phyloP scores from a whole-genome alignment of 2,797 vertebrate species.

The Poeciliopsis infans region DNA sequence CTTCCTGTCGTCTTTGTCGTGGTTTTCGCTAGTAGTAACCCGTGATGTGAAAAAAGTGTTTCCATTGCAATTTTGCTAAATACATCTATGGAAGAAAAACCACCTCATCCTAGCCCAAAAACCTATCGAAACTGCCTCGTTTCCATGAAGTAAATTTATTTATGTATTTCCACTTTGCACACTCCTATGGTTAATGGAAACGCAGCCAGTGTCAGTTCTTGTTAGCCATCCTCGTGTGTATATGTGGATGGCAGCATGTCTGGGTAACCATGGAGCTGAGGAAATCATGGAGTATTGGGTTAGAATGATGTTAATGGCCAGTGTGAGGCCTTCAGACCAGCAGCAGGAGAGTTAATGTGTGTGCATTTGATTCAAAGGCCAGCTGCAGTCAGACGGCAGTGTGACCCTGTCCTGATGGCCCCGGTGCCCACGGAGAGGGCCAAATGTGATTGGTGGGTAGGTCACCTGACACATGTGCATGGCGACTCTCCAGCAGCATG shows the following conservation, averaged over 20 bases:
- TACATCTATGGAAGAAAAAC: no score
- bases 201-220: not conserved
- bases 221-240: not conserved
- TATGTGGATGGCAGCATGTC: not conserved
- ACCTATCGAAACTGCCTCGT: no score
- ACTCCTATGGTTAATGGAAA: no score
- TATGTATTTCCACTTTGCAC: no score
- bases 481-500: not conserved
- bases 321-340: conserved; percentile 17
- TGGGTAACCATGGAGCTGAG: conserved; percentile 4
- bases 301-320: conserved; percentile 1
- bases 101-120: no score
- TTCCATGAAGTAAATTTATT: no score
- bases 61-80: no score
- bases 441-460: conserved; percentile 44
- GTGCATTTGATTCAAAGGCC: conserved; percentile 34
- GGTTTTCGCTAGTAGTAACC: no score
- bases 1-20: no score
- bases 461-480: conserved; percentile 6
- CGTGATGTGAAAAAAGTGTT: no score
- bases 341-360: conserved; percentile 8
- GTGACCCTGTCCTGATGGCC: conserved; percentile 60
- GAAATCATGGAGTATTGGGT: conserved; percentile 8
- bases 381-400: conserved; percentile 52
- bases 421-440: conserved; percentile 34